Evolutionary conservation across 2,113 vertebrate genomes (phyloP).

Genomic region (Meleagris gallopavo): DNA sequence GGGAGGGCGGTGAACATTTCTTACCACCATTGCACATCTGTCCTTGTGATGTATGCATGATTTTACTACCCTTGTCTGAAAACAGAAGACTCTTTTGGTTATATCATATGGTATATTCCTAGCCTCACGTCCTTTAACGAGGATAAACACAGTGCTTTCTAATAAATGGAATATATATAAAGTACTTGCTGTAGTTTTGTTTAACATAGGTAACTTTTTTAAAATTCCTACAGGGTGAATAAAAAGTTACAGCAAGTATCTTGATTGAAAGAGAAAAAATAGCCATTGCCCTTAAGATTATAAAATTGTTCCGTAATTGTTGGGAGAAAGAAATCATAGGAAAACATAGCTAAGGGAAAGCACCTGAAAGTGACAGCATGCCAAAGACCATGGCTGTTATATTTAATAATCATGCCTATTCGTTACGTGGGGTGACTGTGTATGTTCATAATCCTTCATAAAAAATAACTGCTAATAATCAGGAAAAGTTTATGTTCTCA

Average conservation of each 20-base stretch:
- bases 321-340: neutral
- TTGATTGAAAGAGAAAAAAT: neutral
- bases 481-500: neutral
- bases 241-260: neutral
- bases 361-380: neutral
- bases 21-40: neutral
- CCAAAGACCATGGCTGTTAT: neutral
- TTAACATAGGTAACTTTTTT: neutral
- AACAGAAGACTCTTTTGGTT: neutral
- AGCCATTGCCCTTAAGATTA: neutral
- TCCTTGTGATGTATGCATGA: neutral
- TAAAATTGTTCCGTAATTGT: neutral
- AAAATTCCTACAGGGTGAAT: neutral
- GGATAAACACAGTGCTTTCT: neutral
- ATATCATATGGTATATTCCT: neutral
- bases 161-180: neutral
- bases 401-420: neutral
- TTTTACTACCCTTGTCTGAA: neutral
- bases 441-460: conserved; percentile 22
- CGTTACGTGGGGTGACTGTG: neutral
- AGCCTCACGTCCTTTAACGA: neutral
- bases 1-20: rapidly evolving
- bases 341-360: neutral
- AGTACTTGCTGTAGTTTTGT: neutral
- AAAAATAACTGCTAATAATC: neutral